These are phyloP conservation scores for Eurystomus gularis DNA, from an alignment of 2,113 vertebrate species.

Conservation along the genomic window DNA sequence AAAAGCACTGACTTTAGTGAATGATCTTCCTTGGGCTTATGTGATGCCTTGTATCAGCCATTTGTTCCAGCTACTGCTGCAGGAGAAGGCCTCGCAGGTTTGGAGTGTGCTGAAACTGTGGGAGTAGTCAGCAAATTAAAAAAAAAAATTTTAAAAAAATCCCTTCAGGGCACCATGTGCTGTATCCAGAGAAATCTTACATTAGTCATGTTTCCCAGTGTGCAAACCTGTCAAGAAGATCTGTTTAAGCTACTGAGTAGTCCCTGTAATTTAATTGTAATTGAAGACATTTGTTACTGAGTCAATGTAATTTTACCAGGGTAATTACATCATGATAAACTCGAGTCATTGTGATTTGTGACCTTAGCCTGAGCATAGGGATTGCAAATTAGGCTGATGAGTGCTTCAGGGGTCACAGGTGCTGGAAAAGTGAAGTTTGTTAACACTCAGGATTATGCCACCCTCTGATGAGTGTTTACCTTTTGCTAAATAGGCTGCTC, in stretches of 20 bases:
- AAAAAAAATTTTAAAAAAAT: not conserved
- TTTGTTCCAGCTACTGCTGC: not conserved
- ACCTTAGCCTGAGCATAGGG: conserved; percentile 27
- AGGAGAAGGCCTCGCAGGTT: not conserved
- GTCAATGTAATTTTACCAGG: conserved; percentile 58
- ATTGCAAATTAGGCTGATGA: conserved; percentile 63
- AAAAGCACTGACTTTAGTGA: not conserved
- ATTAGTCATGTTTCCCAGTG: conserved; percentile 56
- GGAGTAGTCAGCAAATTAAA: not conserved
- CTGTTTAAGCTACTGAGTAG: conserved; percentile 26
- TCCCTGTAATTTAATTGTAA: conserved; percentile 69
- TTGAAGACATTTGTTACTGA: conserved; percentile 67
- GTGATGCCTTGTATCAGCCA: not conserved
- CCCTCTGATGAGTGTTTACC: conserved; percentile 6
- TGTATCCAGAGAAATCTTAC: conserved; percentile 6
- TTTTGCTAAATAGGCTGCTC: not conserved
- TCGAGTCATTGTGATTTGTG: conserved; percentile 56
- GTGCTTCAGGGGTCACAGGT: conserved; percentile 44
- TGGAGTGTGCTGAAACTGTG: not conserved
- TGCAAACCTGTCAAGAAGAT: conserved; percentile 59
- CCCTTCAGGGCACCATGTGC: not conserved
- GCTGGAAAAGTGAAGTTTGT: conserved; percentile 36
- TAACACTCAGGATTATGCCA: conserved; percentile 1
- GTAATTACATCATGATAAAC: conserved; percentile 74
- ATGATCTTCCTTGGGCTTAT: not conserved